Evolutionary conservation across 2,888 invertebrate genomes (phyloP).

Genomic region (Ypsolopha sequella): DNA sequence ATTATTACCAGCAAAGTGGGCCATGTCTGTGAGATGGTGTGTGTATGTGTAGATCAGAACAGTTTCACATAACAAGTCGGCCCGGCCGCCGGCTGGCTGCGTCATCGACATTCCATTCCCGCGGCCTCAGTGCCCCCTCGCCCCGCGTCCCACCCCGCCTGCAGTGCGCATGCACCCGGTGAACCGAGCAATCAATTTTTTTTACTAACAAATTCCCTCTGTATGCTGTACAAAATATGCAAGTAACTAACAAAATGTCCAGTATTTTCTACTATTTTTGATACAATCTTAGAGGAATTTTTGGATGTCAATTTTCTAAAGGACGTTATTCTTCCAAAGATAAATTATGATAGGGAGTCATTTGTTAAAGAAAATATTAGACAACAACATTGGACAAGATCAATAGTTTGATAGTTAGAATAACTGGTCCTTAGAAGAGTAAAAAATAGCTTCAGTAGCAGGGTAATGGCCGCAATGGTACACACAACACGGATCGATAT

Average conservation of each 20-base stretch:
- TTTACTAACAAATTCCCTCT: conserved; percentile 5
- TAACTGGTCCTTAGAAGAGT: conserved; percentile 7
- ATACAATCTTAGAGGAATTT: too few species aligned
- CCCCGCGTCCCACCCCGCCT: conserved; percentile 22
- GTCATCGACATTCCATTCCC: conserved; percentile 65
- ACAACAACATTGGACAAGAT: neutral
- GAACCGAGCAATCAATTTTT: conserved; percentile 40
- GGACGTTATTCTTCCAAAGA: too few species aligned
- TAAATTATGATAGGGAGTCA: neutral
- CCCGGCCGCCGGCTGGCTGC: conserved; percentile 39
- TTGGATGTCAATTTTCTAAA: too few species aligned
- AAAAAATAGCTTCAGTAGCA: conserved; percentile 12
- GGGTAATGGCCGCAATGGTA: conserved; percentile 42
- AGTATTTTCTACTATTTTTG: too few species aligned
- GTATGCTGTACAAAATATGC: too few species aligned
- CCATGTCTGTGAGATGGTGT: conserved; percentile 14
- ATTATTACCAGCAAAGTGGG: conserved; percentile 5
- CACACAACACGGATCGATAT: conserved; percentile 43
- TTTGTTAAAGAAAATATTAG: neutral
- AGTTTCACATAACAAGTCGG: conserved; percentile 57
- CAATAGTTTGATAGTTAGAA: neutral
- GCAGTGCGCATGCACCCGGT: conserved; percentile 57
- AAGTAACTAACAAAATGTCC: too few species aligned
- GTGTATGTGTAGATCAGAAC: conserved; percentile 36
- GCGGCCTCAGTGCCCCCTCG: conserved; percentile 27